Evolutionary conservation across 2,888 invertebrate species (phyloP).

Genomic region (Tenodera sinensis): DNA sequence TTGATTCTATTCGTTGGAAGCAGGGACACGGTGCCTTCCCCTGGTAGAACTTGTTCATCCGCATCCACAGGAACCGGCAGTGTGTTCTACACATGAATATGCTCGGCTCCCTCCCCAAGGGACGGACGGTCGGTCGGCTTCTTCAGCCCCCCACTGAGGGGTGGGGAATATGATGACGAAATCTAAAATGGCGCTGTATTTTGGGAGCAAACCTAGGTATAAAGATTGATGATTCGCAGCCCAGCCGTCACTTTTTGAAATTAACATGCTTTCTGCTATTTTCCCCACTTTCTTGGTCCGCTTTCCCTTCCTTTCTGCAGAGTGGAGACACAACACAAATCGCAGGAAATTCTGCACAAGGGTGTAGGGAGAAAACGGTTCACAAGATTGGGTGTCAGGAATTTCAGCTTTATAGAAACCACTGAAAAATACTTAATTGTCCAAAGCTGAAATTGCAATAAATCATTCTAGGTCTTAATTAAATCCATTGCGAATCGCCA

Average conservation of each 20-base stretch:
- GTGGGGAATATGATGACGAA: neutral
- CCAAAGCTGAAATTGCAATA: neutral
- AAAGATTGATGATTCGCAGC: slow-evolving; percentile 3
- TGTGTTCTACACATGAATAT: slow-evolving; percentile 2
- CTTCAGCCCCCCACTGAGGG: neutral
- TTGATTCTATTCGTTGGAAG: slow-evolving; percentile 10
- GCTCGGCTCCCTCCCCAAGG: neutral
- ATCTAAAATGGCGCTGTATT: slow-evolving; percentile 9
- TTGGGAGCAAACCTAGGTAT: neutral
- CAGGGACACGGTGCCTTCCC: slow-evolving; percentile 7
- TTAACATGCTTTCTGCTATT: neutral
- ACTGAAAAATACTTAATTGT: neutral
- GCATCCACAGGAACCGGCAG: neutral
- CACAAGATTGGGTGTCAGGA: neutral
- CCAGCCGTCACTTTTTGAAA: neutral
- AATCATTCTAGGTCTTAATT: neutral
- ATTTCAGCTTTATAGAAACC: neutral
- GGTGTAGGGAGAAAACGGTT: neutral
- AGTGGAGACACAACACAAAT: neutral
- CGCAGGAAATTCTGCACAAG: neutral
- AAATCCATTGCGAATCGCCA: no score
- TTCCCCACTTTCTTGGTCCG: neutral
- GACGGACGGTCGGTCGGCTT: neutral
- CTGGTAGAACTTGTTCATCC: neutral
- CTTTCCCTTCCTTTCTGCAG: neutral